These are phyloP conservation scores for Platyrinchus mystaceus DNA, from an alignment of 2,797 vertebrate species.

Conservation along the genomic window DNA sequence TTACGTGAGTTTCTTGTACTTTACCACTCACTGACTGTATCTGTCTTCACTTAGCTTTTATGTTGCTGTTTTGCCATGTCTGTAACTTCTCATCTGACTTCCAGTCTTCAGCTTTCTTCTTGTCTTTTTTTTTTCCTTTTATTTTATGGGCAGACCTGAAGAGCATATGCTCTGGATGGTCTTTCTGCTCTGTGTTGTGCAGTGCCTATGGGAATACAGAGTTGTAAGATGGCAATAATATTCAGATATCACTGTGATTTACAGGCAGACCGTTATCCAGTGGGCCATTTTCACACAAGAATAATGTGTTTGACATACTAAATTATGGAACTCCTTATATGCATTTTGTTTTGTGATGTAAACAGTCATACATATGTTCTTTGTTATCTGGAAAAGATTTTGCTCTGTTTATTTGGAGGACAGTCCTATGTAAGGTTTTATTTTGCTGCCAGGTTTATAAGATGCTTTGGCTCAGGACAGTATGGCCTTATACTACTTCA, in stretches of 20 bases:
- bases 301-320: background rate
- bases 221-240: background rate
- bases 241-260: background rate
- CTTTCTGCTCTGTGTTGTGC: background rate
- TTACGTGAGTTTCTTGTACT: background rate
- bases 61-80: background rate
- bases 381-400: background rate
- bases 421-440: background rate
- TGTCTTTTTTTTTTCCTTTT: background rate
- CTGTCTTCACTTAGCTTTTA: background rate
- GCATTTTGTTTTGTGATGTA: background rate
- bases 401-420: background rate
- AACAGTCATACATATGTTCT: background rate
- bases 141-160: background rate
- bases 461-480: background rate
- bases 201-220: background rate
- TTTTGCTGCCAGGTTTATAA: background rate
- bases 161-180: background rate
- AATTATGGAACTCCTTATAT: background rate
- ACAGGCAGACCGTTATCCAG: background rate
- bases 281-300: background rate
- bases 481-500: background rate
- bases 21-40: background rate
- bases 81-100: background rate
- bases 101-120: background rate